Evolutionary conservation across 2,113 vertebrate genomes (phyloP).

Genomic region (Neopipo cinnamomea): DNA sequence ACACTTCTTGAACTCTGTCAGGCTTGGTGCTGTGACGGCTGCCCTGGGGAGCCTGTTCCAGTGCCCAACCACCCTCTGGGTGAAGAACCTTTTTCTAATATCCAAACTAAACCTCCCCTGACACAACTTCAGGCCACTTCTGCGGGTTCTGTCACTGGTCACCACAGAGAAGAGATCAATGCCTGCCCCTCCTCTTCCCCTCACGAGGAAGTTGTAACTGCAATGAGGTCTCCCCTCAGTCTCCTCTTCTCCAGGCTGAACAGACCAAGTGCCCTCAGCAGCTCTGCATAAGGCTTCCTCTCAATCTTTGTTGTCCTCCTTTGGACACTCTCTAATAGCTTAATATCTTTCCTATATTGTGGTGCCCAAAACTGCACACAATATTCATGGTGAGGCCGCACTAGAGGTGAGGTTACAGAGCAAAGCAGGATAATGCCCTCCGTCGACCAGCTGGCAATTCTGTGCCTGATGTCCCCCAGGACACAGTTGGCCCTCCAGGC

Average conservation of each 20-base stretch:
- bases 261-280: neutral
- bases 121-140: neutral
- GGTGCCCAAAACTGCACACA: neutral
- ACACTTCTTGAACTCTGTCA: neutral
- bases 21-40: neutral
- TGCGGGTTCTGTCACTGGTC: neutral
- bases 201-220: neutral
- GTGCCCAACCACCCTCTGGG: neutral
- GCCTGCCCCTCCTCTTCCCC: neutral
- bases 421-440: neutral
- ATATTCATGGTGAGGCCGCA: neutral
- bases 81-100: neutral
- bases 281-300: neutral
- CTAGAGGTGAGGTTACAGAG: neutral
- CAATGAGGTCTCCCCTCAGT: neutral
- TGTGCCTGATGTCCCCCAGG: neutral
- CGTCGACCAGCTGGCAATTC: neutral
- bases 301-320: neutral
- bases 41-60: neutral
- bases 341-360: neutral
- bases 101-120: neutral
- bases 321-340: neutral
- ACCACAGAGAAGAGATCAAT: neutral
- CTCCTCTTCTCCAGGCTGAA: neutral
- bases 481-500: neutral